Base-by-base conservation (phyloP, 2,113 vertebrate genomes). In the Alligator mississippiensis region DNA sequence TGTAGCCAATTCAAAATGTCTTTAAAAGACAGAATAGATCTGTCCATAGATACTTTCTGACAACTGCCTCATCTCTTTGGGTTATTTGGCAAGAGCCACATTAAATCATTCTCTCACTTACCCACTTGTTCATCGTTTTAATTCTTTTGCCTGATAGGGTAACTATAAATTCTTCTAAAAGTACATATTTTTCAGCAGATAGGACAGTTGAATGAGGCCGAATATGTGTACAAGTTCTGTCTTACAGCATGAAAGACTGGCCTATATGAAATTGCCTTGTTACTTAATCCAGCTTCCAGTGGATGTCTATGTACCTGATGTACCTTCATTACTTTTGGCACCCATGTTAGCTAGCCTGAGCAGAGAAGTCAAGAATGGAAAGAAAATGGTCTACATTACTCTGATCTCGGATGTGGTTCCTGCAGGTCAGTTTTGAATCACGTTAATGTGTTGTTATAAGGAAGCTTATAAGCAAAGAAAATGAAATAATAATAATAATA, bases 11-110 rank as follows among this genome's bases (percentile, higher is more conserved):
- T 90, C 77, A 85, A 76, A 68, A 66, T 75, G 77, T 94, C 90
- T 94, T 92, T 2, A 89, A 90, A 89, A 94, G 84, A 87, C 64
- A 85, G 75, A 92, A 77, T 22, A 47, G 60, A 85, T 70, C 77
- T 90, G 90, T 79, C 24, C 11, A 4, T 79, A 70, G 88, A 93
- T 96, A 77, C 76, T 92, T 95, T 93, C 82, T 97, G 95, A 97
- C 93, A 96, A 90, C 61, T 94, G 82, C 84, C 77, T 94, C 59
- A 84, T 94, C 88, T 93, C 93, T 93, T 85, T 55, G 6, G 62
- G 61, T 95, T 95, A 87, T 92, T 47, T 93, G 94, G 87, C 91
- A 95, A 94, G 94, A 92, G 75, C 77, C 87, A 77, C 24, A 0
- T 82, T 95, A 94, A 95, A 47, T 81, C 55, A 13, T 89, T 91